Percentiles rank a stretch among this genome's conserved stretches.
These are phyloP conservation scores for Myxocyprinus asiaticus DNA, from an alignment of 2,113 vertebrate genomes.

Conservation along the genomic window DNA sequence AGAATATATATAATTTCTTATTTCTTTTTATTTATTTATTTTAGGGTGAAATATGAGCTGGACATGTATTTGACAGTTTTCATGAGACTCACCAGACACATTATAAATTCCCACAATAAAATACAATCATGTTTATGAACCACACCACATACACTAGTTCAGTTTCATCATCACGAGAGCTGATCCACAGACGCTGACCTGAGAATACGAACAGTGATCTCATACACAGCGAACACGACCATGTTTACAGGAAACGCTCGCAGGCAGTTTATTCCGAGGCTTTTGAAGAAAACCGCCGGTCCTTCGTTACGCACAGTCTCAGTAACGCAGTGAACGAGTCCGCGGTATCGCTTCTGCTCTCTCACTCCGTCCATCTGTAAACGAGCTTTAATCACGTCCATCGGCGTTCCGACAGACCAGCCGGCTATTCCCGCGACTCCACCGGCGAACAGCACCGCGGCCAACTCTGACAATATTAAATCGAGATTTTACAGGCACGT, in stretches of 20 bases:
- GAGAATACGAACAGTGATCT: conserved; percentile 72
- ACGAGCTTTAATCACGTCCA: conserved; percentile 88
- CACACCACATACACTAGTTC: background rate
- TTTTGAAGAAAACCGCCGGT: conserved; percentile 79
- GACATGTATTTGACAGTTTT: background rate
- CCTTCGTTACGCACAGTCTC: conserved; percentile 79
- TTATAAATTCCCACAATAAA: background rate
- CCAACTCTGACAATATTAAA: conserved; percentile 66
- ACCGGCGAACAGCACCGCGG: conserved; percentile 77
- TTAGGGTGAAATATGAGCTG: background rate
- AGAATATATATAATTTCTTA: too few species aligned
- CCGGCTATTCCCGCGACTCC: conserved; percentile 84
- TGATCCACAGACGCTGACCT: background rate
- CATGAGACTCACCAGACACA: too few species aligned
- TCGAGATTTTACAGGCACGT: too few species aligned
- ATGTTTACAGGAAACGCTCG: conserved; percentile 87
- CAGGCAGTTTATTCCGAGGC: conserved; percentile 81
- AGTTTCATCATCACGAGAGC: background rate
- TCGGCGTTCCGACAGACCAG: conserved; percentile 83
- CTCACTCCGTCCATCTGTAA: conserved; percentile 76
- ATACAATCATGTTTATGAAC: background rate
- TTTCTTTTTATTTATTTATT: too few species aligned
- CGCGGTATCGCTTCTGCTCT: conserved; percentile 73
- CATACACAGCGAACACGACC: conserved; percentile 82
- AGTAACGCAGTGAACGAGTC: conserved; percentile 79